phyloP scores from a whole-genome alignment of 2,888 invertebrate genomes.

The Eupeodes luniger region DNA sequence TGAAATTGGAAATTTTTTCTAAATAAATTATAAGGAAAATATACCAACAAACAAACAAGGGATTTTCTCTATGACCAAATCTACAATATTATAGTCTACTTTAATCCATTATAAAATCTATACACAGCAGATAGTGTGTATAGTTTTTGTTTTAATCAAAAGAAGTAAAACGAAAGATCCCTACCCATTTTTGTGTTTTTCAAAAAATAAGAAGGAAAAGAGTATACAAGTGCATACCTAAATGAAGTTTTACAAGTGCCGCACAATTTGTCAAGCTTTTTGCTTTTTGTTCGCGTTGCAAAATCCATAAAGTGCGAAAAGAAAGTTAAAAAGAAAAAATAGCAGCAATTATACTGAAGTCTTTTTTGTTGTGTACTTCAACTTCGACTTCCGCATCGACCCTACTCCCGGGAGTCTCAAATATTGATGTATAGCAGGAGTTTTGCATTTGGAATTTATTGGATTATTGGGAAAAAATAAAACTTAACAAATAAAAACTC shows the following conservation, averaged over 20 bases:
- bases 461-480: constrained; percentile 67
- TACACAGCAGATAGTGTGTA: constrained; percentile 55
- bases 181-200: constrained; percentile 45
- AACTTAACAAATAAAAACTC: not conserved
- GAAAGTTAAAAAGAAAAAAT: constrained; percentile 33
- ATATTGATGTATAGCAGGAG: constrained; percentile 54
- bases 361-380: not conserved
- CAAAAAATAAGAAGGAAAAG: not conserved
- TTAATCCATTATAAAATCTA: constrained; percentile 10
- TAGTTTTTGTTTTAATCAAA: constrained; percentile 30
- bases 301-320: constrained; percentile 61
- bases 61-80: constrained; percentile 8
- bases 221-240: constrained; percentile 64
- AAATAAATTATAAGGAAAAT: constrained; percentile 19
- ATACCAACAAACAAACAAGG: constrained; percentile 45
- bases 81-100: constrained; percentile 1
- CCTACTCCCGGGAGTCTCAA: not conserved
- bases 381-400: constrained; percentile 49
- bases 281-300: constrained; percentile 52
- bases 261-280: constrained; percentile 62
- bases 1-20: constrained; percentile 27
- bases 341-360: constrained; percentile 31
- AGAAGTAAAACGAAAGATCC: constrained; percentile 41
- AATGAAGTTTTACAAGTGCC: constrained; percentile 75
- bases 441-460: constrained; percentile 61